phyloP scores from a whole-genome alignment of 2,113 vertebrate species.

The Catagonus wagneri region DNA sequence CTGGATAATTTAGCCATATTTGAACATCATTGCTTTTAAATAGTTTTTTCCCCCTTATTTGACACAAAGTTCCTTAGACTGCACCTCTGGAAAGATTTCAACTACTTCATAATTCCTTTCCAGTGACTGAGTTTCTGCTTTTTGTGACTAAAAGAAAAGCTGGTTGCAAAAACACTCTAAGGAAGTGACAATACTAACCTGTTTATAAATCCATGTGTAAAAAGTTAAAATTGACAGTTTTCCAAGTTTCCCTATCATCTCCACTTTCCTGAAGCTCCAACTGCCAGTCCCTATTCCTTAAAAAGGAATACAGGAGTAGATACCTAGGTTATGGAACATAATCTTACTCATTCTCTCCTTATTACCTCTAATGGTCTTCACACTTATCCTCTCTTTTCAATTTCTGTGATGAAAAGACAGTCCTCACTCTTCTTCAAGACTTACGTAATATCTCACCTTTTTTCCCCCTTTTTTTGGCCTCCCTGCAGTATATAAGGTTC shows the following conservation, averaged over 20 bases:
- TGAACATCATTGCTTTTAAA: neutral
- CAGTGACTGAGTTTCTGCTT: neutral
- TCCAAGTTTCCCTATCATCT: neutral
- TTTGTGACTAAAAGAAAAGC: neutral
- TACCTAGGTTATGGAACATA: neutral
- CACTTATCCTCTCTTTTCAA: neutral
- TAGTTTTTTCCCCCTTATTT: neutral
- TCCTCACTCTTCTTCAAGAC: neutral
- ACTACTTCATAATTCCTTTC: constrained; percentile 32
- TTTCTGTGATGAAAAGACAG: constrained; percentile 7
- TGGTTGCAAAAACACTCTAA: constrained; percentile 18
- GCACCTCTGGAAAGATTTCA: neutral
- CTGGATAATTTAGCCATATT: neutral
- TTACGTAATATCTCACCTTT: neutral
- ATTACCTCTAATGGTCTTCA: neutral
- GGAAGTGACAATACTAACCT: neutral
- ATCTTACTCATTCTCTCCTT: neutral
- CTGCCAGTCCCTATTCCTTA: neutral
- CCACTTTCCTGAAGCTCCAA: neutral
- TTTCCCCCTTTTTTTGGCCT: neutral
- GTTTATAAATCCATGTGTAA: constrained; percentile 26
- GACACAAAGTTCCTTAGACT: neutral
- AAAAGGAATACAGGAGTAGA: neutral
- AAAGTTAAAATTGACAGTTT: neutral
- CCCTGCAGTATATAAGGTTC: too few species aligned